Base-by-base conservation (phyloP, 2,797 vertebrate species). In the Dallia pectoralis region DNA sequence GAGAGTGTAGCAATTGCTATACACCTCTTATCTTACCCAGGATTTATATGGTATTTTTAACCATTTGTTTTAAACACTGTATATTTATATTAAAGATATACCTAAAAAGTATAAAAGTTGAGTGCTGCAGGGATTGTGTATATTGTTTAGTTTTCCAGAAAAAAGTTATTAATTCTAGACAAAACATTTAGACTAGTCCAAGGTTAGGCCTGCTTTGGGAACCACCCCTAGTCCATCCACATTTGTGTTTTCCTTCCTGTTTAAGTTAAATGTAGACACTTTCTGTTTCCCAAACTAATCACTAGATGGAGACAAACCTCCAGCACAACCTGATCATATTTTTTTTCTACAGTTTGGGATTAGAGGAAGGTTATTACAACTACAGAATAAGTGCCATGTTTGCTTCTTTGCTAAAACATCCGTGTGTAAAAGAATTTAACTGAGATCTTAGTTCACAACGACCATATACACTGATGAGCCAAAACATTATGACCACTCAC, bases 61-160 rank as follows among this genome's bases (percentile, higher is more conserved):
- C 59, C 68, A 49, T 67, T 68, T 85, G 22, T 81, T 81, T 77
- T 79, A 72, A 83, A 87, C 87, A 88, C 84, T 88, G 87, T 87
- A 85, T 88, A 88, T 87, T 88, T 88, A 88, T 88, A 85, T 85
- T 87, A 84, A 87, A 85, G 74, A 51, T 63, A 25, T 75, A 78
- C 68, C 53, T 59, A 22, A n/a, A n/a, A n/a, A n/a, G n/a, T n/a
- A 3, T 27, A 59, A 56, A 25, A 59, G 53, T 9, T 19, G n/a
- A 8, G 53, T 22, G 53, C 25, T 56, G 2, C n/a, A 25, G n/a
- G 25, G n/a, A 9, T 56, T 25, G 40, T 36, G 33, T 44, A 12
- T 14, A 59, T 11, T 11, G 3, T 56, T 2, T 18, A 16, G 66
- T 30, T 29, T 74, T 68, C 9, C 12, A 22, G 25, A 3, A 59